Evolutionary conservation across 2,113 vertebrate species (phyloP).

Genomic region (Cottus gobio): DNA sequence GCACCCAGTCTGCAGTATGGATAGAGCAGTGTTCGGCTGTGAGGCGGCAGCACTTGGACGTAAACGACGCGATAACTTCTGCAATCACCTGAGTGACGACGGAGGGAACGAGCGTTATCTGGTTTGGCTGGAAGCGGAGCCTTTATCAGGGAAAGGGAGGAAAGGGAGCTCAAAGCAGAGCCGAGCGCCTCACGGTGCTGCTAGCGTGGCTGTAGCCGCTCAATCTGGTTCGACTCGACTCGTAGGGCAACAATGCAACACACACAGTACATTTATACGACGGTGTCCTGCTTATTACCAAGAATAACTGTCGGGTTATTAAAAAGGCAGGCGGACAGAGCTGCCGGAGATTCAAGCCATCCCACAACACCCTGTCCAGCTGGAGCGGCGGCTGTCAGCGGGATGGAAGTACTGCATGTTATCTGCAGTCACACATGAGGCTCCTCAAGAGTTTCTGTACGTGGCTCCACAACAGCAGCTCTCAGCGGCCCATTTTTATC

Average conservation of each 20-base stretch:
- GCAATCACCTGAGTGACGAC: slow-evolving; percentile 26
- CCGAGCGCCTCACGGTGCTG: no score
- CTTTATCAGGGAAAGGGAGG: not conserved
- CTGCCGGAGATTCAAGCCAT: not conserved
- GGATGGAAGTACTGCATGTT: not conserved
- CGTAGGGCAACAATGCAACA: no score
- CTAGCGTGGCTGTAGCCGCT: not conserved
- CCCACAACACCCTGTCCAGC: not conserved
- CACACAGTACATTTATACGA: not conserved
- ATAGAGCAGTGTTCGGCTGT: slow-evolving; percentile 31
- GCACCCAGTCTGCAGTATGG: slow-evolving; percentile 32
- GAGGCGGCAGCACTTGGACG: slow-evolving; percentile 54
- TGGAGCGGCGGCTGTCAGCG: slow-evolving; percentile 12
- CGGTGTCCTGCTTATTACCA: not conserved
- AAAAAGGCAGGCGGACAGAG: not conserved
- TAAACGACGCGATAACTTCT: slow-evolving; percentile 32
- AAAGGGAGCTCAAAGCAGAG: not conserved
- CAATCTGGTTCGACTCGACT: not conserved
- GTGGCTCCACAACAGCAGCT: not conserved
- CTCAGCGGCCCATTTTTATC: not conserved
- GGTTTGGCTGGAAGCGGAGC: slow-evolving; percentile 17
- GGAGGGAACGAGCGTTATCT: slow-evolving; percentile 14
- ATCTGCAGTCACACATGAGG: not conserved
- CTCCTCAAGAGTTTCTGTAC: not conserved
- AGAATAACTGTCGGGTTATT: not conserved